Evolutionary conservation across 2,888 invertebrate species (phyloP).

Genomic region (Myopa testacea): DNA sequence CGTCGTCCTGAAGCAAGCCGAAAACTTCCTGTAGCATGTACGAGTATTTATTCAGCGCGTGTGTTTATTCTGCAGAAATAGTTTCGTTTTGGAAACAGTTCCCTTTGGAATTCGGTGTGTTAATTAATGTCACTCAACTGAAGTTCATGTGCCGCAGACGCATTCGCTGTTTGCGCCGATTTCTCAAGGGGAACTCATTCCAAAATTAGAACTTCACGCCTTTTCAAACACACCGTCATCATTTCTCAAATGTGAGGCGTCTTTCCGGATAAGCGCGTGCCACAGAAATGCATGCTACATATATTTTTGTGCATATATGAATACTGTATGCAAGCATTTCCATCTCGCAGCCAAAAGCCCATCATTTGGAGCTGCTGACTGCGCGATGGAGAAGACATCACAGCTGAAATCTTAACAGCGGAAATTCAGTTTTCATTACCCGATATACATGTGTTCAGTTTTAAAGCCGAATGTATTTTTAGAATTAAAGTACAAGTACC

Average conservation of each 20-base stretch:
- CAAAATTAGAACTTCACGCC: conserved; percentile 16
- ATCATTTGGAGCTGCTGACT: conserved; percentile 15
- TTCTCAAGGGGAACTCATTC: conserved; percentile 22
- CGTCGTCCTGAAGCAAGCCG: not conserved
- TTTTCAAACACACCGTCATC: conserved; percentile 1
- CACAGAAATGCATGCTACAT: conserved; percentile 11
- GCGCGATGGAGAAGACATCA: conserved; percentile 3
- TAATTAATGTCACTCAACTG: conserved; percentile 17
- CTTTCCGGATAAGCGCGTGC: conserved; percentile 26
- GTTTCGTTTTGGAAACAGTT: not conserved
- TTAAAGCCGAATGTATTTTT: conserved; percentile 2
- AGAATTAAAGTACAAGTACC: not conserved
- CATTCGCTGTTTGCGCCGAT: not conserved
- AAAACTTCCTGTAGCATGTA: not conserved
- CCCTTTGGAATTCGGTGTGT: conserved; percentile 7
- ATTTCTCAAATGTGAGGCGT: not conserved
- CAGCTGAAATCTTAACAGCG: conserved; percentile 20
- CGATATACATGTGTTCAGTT: not conserved
- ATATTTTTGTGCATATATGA: no score
- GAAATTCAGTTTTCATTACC: conserved; percentile 24
- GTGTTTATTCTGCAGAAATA: not conserved
- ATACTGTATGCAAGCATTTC: not conserved
- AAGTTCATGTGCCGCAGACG: conserved; percentile 11
- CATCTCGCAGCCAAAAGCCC: not conserved
- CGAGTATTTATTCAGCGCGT: not conserved